phyloP scores from a whole-genome alignment of 2,888 invertebrate species.

The Aporophyla nigra region DNA sequence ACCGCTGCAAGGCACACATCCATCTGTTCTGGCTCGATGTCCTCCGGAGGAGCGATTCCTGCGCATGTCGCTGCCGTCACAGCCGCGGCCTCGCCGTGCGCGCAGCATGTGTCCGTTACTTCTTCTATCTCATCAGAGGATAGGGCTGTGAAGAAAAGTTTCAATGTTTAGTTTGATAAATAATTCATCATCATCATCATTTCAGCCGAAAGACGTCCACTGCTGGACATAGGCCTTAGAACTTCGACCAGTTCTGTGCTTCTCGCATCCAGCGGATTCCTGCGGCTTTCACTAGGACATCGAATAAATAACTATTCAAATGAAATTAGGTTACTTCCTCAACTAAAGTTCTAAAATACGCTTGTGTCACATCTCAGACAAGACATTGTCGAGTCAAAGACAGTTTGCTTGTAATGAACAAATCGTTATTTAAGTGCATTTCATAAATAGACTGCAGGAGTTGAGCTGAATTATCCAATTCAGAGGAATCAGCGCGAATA shows the following conservation, averaged over 20 bases:
- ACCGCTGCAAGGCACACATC: slow-evolving; percentile 72
- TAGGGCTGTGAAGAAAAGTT: slow-evolving; percentile 66
- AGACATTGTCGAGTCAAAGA: slow-evolving; percentile 13
- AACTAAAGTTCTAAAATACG: background rate
- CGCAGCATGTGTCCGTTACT: slow-evolving; percentile 79
- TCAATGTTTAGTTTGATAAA: background rate
- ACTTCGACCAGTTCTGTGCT: too few species aligned
- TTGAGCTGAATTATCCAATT: slow-evolving; percentile 60
- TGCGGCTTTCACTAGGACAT: too few species aligned
- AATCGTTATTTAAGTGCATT: slow-evolving; percentile 53
- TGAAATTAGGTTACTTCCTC: too few species aligned
- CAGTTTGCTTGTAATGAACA: slow-evolving; percentile 17
- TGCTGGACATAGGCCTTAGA: too few species aligned
- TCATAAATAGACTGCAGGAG: slow-evolving; percentile 24
- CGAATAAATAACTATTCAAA: background rate
- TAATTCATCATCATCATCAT: too few species aligned
- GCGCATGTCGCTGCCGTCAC: slow-evolving; percentile 71
- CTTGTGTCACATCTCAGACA: background rate
- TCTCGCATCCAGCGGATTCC: too few species aligned
- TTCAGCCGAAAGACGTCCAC: too few species aligned
- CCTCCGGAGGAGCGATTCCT: slow-evolving; percentile 72
- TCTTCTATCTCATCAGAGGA: slow-evolving; percentile 78
- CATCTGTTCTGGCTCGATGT: slow-evolving; percentile 74
- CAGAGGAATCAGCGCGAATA: slow-evolving; percentile 32
- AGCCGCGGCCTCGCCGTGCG: slow-evolving; percentile 73